Evolutionary conservation across 2,888 invertebrate genomes (phyloP).

Genomic region (Rapana venosa): DNA sequence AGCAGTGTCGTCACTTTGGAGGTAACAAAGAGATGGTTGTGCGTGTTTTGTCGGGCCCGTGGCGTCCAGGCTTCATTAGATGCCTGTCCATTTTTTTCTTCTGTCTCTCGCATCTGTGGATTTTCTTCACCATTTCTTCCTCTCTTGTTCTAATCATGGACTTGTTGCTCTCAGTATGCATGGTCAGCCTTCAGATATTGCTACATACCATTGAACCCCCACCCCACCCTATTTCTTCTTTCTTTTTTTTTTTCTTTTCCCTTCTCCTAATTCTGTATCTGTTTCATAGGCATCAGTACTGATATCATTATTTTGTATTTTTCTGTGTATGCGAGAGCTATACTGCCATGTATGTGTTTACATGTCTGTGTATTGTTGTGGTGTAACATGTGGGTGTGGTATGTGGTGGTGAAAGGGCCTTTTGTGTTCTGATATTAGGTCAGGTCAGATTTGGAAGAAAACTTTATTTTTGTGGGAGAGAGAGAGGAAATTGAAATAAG

Average conservation of each 20-base stretch:
- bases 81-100: background rate
- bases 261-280: background rate
- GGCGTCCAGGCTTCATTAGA: conserved; percentile 20
- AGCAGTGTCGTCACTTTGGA: conserved; percentile 12
- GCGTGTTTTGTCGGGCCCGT: conserved; percentile 25
- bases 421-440: too few species aligned
- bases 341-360: background rate
- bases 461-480: too few species aligned
- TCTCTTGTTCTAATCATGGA: conserved; percentile 11
- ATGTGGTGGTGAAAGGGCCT: background rate
- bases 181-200: background rate
- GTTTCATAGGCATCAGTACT: conserved; percentile 24
- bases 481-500: too few species aligned
- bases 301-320: background rate
- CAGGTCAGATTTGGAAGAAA: too few species aligned
- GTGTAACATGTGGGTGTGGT: background rate
- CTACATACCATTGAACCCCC: background rate
- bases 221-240: too few species aligned
- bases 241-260: background rate
- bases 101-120: conserved; percentile 12
- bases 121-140: background rate
- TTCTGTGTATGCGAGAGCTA: conserved; percentile 2
- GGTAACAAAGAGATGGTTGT: conserved; percentile 10
- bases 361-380: background rate
- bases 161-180: conserved; percentile 33